Conservation (phyloP, 37 sponge, comb jelly and placozoan genomes). For the Cladorhizidae sp. region DNA sequence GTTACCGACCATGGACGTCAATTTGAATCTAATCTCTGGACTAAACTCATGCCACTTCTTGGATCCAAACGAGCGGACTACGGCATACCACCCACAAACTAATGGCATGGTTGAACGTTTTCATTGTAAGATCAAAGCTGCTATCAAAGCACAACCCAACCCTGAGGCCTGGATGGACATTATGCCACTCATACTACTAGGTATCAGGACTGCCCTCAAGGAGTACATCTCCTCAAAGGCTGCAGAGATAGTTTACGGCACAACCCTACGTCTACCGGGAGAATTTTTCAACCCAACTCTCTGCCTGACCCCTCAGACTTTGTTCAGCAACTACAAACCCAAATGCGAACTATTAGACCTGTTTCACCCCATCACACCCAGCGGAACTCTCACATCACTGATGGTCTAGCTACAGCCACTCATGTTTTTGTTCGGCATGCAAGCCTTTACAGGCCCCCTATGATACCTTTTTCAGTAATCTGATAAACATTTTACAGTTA, state of each 20-base stretch:
- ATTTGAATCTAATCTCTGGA: constrained; percentile 60
- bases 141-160: constrained; percentile 46
- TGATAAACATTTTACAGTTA: too few species aligned
- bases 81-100: constrained; percentile 65
- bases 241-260: constrained; percentile 79
- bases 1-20: constrained; percentile 53
- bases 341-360: constrained; percentile 28
- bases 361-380: constrained; percentile 17
- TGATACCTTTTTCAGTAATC: too few species aligned
- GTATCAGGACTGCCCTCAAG: constrained; percentile 62
- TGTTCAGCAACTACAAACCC: constrained; percentile 31
- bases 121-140: constrained; percentile 68
- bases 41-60: constrained; percentile 33
- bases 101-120: constrained; percentile 68
- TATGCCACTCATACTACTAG: constrained; percentile 60
- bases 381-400: constrained; percentile 20
- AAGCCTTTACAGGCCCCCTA: too few species aligned
- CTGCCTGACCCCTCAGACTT: constrained; percentile 36
- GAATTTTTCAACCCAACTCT: constrained; percentile 48
- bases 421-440: too few species aligned
- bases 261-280: constrained; percentile 67
- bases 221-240: constrained; percentile 52
- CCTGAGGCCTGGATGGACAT: constrained; percentile 59
- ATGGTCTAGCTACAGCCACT: too few species aligned
- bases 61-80: constrained; percentile 55